A percentile compares a stretch with the other conserved stretches of the same genome.
Conservation (phyloP, 2,888 invertebrate genomes). For the Linyphia triangularis region DNA sequence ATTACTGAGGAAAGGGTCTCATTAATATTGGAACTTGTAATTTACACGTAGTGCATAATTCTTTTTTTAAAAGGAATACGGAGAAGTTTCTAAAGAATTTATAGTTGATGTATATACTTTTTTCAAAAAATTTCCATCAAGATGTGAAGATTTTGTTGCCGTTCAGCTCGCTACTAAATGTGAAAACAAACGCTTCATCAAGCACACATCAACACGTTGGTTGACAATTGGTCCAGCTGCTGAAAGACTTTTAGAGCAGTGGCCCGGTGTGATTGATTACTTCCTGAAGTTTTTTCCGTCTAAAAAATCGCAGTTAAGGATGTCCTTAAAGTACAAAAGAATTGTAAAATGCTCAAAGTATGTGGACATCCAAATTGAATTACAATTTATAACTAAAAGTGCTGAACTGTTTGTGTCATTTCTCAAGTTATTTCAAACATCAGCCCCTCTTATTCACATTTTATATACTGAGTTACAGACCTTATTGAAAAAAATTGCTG, state of each 20-base stretch:
- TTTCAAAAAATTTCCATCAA: slow-evolving; percentile 22
- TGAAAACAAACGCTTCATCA: neutral
- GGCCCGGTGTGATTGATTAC: neutral
- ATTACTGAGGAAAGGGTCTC: no score
- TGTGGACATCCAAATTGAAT: neutral
- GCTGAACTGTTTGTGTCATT: slow-evolving; percentile 1
- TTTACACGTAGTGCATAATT: no score
- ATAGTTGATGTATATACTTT: neutral
- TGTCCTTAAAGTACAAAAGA: neutral
- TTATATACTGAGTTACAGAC: neutral
- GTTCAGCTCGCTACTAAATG: neutral
- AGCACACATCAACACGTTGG: slow-evolving; percentile 17
- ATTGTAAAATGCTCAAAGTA: neutral
- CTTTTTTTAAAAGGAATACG: neutral
- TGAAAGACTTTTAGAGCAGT: slow-evolving; percentile 12
- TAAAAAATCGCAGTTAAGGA: neutral
- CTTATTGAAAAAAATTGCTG: neutral
- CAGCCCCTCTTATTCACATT: neutral
- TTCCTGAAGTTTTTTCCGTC: neutral
- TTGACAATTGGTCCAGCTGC: slow-evolving; percentile 1
- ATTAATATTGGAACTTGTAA: no score
- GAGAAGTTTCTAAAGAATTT: neutral
- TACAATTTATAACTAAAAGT: slow-evolving; percentile 22
- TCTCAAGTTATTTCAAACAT: neutral
- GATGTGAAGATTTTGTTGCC: slow-evolving; percentile 5